A percentile compares a stretch with the other conserved stretches of the same genome.
Conservation (phyloP, 2,113 vertebrate species). For the Chaetodon auriga region DNA sequence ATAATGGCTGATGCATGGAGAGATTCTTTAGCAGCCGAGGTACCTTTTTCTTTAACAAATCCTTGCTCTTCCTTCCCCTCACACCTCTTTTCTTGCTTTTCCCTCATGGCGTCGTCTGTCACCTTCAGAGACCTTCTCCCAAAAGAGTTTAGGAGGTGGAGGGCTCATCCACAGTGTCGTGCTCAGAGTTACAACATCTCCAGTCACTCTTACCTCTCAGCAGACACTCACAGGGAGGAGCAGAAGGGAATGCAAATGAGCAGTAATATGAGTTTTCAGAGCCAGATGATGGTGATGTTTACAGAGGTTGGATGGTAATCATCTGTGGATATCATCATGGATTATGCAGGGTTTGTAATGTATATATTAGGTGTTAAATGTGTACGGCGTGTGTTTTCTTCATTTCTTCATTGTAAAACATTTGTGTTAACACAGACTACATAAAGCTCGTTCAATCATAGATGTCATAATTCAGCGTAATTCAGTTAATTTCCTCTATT, state of each 20-base stretch:
- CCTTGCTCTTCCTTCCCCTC: conserved; percentile 5
- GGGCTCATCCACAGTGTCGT: conserved; percentile 46
- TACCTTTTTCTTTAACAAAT: conserved; percentile 34
- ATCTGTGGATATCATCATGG: background rate
- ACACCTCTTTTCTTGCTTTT: conserved; percentile 1
- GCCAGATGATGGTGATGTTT: background rate
- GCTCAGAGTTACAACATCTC: conserved; percentile 62
- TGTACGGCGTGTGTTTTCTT: background rate
- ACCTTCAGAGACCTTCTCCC: conserved; percentile 66
- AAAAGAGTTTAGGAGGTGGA: conserved; percentile 58
- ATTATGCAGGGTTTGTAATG: background rate
- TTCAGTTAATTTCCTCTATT: background rate
- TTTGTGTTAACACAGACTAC: background rate
- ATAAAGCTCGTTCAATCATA: conserved; percentile 8
- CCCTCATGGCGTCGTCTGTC: conserved; percentile 55
- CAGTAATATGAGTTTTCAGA: conserved; percentile 35
- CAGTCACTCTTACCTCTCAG: conserved; percentile 45
- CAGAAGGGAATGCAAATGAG: conserved; percentile 68
- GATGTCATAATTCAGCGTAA: background rate
- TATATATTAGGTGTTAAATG: background rate
- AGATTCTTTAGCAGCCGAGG: conserved; percentile 48
- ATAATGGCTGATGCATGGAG: conserved; percentile 66
- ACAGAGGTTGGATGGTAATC: background rate
- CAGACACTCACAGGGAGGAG: conserved; percentile 16
- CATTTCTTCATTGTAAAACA: background rate